These are phyloP conservation scores for Amphipoea oculea DNA, from an alignment of 2,888 invertebrate species.

Conservation along the genomic window DNA sequence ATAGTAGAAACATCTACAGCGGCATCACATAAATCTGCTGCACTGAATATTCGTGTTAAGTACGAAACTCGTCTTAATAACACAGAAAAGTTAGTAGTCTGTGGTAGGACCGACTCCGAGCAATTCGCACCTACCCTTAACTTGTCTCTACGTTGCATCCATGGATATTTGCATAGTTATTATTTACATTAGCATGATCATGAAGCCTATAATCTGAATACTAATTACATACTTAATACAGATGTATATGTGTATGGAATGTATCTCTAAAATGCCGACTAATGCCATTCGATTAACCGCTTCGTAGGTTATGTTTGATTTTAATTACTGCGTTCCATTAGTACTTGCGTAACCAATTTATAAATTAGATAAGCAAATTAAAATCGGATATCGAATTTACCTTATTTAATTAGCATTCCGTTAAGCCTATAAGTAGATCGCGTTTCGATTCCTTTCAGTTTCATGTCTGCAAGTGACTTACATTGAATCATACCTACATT, in stretches of 20 bases:
- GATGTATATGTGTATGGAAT: constrained; percentile 9
- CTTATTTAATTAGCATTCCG: neutral
- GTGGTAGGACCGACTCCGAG: neutral
- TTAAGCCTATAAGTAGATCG: neutral
- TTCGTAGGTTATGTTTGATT: constrained; percentile 40
- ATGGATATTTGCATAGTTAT: constrained; percentile 19
- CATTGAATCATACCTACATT: neutral
- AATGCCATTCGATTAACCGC: constrained; percentile 22
- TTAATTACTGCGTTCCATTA: constrained; percentile 46
- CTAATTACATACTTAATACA: constrained; percentile 14
- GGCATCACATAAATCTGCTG: no score
- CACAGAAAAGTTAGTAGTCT: constrained; percentile 67
- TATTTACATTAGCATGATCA: constrained; percentile 21
- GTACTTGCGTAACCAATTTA: constrained; percentile 20
- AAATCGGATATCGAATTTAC: constrained; percentile 9
- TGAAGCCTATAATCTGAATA: constrained; percentile 19
- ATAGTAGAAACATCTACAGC: constrained; percentile 5
- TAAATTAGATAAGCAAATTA: neutral
- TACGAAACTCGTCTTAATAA: constrained; percentile 72
- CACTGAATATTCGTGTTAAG: constrained; percentile 77
- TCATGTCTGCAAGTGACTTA: neutral
- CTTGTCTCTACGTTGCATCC: constrained; percentile 33
- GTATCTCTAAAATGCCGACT: constrained; percentile 22
- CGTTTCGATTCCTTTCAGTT: neutral
- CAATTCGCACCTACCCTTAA: constrained; percentile 43